Evolutionary conservation across 1,140 invertebrate species (phyloP).

Genomic region (Neodiprion virginianus): DNA sequence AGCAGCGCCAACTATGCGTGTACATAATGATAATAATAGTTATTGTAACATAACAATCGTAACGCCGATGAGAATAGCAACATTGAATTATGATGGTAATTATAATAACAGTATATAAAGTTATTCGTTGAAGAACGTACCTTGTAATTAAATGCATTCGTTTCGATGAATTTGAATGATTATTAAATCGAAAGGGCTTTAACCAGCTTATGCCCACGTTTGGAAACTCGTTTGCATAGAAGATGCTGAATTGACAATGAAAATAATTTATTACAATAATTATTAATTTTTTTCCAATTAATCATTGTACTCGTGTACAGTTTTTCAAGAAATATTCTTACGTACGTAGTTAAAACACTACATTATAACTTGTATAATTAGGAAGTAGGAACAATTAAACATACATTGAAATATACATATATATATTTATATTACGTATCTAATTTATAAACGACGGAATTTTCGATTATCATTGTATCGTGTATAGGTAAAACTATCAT

Average conservation of each 20-base stretch:
- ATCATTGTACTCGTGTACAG: neutral
- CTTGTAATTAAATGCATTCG: no score
- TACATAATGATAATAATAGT: slow-evolving; percentile 25
- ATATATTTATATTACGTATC: no score
- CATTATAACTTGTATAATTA: no score
- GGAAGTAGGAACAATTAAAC: no score
- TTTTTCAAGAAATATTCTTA: neutral
- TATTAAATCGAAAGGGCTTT: no score
- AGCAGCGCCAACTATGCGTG: slow-evolving; percentile 56
- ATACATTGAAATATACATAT: no score
- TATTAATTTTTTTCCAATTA: neutral
- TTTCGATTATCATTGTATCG: neutral
- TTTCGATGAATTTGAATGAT: no score
- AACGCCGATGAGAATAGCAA: neutral
- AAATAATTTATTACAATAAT: neutral
- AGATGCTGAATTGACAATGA: neutral
- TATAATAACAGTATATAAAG: no score
- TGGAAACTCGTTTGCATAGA: neutral
- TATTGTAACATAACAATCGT: slow-evolving; percentile 1
- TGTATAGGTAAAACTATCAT: neutral
- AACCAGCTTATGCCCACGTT: no score
- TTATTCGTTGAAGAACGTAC: no score
- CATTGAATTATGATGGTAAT: neutral
- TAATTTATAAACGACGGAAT: neutral
- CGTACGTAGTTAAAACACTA: no score